Conservation (phyloP, 2,888 invertebrate genomes). For the Hydrotaea cyrtoneurina region DNA sequence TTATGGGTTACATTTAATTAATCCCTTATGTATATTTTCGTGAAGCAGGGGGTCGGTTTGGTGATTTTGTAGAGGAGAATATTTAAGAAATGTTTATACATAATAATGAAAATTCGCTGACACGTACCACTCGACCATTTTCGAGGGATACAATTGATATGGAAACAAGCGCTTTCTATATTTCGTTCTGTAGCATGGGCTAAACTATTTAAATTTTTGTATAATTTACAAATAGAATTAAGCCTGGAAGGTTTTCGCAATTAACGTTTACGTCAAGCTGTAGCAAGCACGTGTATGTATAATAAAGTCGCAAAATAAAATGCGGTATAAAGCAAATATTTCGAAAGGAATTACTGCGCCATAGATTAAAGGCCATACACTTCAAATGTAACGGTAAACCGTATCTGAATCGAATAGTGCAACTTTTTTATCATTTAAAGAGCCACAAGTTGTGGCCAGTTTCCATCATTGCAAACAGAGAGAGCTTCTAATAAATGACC, state of each 20-base stretch:
- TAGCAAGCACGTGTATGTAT: no score
- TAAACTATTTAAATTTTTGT: conserved; percentile 3
- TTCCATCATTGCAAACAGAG: no score
- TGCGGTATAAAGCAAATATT: no score
- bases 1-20: conserved; percentile 47
- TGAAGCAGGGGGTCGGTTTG: not conserved
- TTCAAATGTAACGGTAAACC: no score
- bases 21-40: conserved; percentile 29
- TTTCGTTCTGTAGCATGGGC: not conserved
- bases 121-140: conserved; percentile 24
- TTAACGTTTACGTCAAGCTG: not conserved
- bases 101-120: conserved; percentile 7
- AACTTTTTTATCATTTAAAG: no score
- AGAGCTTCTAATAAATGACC: no score
- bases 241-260: not conserved
- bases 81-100: not conserved
- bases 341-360: no score
- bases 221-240: not conserved
- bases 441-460: no score
- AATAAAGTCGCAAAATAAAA: not conserved
- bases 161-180: not conserved
- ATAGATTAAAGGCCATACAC: no score
- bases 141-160: conserved; percentile 4
- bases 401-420: no score
- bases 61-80: not conserved